These are phyloP conservation scores for Dendrolimus houi DNA, from an alignment of 2,888 invertebrate genomes.

Conservation along the genomic window DNA sequence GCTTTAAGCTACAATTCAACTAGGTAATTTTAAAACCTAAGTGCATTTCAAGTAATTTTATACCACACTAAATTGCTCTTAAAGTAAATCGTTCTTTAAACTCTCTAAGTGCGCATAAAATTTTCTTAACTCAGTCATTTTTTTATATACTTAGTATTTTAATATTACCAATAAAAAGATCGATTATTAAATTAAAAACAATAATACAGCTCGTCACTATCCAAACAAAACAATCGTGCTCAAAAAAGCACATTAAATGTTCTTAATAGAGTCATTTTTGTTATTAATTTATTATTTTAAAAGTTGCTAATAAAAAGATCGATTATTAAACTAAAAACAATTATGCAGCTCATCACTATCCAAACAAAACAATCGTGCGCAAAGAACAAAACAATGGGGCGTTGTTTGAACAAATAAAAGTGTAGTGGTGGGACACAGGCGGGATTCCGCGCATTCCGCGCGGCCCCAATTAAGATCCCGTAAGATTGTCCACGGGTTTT, in stretches of 20 bases:
- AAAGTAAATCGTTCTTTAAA: too few relatives aligned
- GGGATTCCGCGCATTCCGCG: constrained; percentile 48
- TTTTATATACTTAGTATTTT: too few relatives aligned
- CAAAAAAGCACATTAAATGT: neutral
- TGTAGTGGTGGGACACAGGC: constrained; percentile 3
- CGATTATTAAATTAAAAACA: neutral
- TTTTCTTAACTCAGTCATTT: too few relatives aligned
- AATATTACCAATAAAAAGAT: neutral
- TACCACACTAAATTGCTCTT: too few relatives aligned
- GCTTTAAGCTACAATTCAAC: too few relatives aligned
- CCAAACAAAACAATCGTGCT: constrained; percentile 2
- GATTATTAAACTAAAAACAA: neutral
- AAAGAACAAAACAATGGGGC: constrained; percentile 3
- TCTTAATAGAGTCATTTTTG: too few relatives aligned
- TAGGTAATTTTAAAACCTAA: too few relatives aligned
- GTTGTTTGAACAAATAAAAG: constrained; percentile 5
- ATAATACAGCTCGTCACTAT: neutral
- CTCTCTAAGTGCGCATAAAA: too few relatives aligned
- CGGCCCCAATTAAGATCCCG: constrained; percentile 64
- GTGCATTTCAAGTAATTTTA: too few relatives aligned
- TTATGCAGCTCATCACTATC: neutral
- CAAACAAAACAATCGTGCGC: constrained; percentile 2
- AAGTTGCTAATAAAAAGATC: neutral
- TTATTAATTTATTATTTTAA: neutral
- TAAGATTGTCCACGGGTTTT: constrained; percentile 48